phyloP scores from a whole-genome alignment of 2,113 vertebrate genomes.

The Lophochroa leadbeateri region DNA sequence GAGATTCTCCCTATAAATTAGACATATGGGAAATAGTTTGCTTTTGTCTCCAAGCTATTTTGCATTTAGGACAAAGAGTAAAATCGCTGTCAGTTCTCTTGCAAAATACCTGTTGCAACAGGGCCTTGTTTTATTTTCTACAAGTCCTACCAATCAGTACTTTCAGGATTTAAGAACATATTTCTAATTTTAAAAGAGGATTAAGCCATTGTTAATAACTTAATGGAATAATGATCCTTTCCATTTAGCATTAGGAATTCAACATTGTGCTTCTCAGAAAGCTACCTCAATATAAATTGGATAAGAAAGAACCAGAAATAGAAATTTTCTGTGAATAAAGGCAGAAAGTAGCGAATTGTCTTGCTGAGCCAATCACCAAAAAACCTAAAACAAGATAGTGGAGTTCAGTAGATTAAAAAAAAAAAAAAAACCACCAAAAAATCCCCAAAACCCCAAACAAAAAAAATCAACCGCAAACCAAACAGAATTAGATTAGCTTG shows the following conservation, averaged over 20 bases:
- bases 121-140: background rate
- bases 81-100: background rate
- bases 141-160: background rate
- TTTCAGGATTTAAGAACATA: background rate
- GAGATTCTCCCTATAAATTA: slow-evolving; percentile 1
- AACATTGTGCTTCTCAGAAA: background rate
- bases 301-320: background rate
- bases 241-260: background rate
- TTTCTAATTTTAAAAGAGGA: background rate
- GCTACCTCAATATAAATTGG: background rate
- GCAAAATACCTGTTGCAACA: slow-evolving; percentile 7
- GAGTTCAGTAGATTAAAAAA: background rate
- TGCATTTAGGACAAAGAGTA: slow-evolving; percentile 21
- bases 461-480: background rate
- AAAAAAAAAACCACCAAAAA: background rate
- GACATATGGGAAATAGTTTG: background rate
- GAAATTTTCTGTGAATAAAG: background rate
- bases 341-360: background rate
- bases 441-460: background rate
- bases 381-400: background rate
- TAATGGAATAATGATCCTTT: background rate
- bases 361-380: background rate
- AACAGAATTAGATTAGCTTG: background rate
- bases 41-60: background rate
- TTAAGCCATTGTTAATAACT: background rate